Evolutionary conservation across 1,140 invertebrate genomes (phyloP).

Genomic region (Olivierus martensii): DNA sequence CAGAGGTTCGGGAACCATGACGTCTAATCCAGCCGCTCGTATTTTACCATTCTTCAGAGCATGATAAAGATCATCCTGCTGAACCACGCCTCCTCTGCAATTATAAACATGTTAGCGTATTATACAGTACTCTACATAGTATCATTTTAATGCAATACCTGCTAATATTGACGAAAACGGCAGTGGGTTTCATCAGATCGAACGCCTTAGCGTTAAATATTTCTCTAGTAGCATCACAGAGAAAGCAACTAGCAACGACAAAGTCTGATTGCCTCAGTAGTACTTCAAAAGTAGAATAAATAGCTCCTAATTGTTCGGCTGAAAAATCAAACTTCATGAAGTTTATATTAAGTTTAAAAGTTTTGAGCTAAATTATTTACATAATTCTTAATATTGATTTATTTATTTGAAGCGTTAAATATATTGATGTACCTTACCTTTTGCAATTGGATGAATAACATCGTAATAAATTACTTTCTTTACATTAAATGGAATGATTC

Average conservation of each 20-base stretch:
- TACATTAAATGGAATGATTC: slow-evolving; percentile 11
- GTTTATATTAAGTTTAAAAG: too few species aligned
- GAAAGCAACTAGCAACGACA: slow-evolving; percentile 48
- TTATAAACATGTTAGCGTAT: too few species aligned
- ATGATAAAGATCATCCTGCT: slow-evolving; percentile 58
- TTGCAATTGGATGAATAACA: slow-evolving; percentile 3
- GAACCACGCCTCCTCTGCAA: slow-evolving; percentile 45
- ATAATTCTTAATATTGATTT: too few species aligned
- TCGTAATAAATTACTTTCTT: slow-evolving; percentile 10
- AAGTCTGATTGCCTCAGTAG: slow-evolving; percentile 61
- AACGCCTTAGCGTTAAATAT: slow-evolving; percentile 62
- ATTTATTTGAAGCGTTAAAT: too few species aligned
- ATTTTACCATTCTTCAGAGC: slow-evolving; percentile 59
- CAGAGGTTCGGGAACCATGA: slow-evolving; percentile 81
- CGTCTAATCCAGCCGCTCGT: slow-evolving; percentile 76
- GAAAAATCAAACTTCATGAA: too few species aligned
- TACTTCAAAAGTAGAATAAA: slow-evolving; percentile 50
- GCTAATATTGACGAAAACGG: slow-evolving; percentile 73
- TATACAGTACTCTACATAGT: too few species aligned
- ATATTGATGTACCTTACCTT: slow-evolving; percentile 8
- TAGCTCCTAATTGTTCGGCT: slow-evolving; percentile 44
- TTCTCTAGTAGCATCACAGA: slow-evolving; percentile 56
- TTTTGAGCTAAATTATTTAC: too few species aligned
- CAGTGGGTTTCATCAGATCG: slow-evolving; percentile 62
- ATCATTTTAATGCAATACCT: too few species aligned